A percentile compares a stretch with the other conserved stretches of the same genome.
Evolutionary conservation across 2,113 vertebrate genomes (phyloP).

Genomic region (Myiagra hebetior): DNA sequence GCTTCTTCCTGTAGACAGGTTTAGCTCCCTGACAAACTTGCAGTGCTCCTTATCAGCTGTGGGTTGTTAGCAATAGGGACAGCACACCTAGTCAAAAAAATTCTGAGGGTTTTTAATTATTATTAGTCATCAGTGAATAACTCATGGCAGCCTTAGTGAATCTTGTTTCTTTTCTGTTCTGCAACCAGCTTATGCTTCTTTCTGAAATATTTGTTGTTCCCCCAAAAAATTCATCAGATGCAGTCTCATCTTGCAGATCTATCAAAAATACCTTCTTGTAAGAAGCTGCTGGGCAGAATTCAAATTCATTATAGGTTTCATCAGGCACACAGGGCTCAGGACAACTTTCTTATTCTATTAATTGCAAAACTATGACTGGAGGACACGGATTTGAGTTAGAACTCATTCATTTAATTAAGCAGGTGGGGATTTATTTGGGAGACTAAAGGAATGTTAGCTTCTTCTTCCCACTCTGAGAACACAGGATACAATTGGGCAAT

Average conservation of each 20-base stretch:
- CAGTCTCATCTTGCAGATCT: background rate
- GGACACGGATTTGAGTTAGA: background rate
- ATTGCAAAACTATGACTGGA: background rate
- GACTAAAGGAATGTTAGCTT: background rate
- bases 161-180: background rate
- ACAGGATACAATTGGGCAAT: background rate
- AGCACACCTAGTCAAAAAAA: background rate
- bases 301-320: background rate
- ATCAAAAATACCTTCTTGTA: background rate
- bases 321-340: background rate
- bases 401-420: background rate
- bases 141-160: background rate
- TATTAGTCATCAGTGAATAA: background rate
- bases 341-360: background rate
- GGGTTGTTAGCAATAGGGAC: background rate
- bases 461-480: background rate
- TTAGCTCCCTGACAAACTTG: background rate
- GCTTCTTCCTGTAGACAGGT: background rate
- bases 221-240: background rate
- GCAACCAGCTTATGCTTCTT: background rate
- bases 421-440: background rate
- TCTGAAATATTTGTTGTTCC: background rate
- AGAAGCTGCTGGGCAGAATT: background rate
- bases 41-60: background rate
- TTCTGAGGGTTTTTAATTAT: background rate